Conservation (phyloP, 2,797 vertebrate genomes). For the Melanotaenia trifasciata region DNA sequence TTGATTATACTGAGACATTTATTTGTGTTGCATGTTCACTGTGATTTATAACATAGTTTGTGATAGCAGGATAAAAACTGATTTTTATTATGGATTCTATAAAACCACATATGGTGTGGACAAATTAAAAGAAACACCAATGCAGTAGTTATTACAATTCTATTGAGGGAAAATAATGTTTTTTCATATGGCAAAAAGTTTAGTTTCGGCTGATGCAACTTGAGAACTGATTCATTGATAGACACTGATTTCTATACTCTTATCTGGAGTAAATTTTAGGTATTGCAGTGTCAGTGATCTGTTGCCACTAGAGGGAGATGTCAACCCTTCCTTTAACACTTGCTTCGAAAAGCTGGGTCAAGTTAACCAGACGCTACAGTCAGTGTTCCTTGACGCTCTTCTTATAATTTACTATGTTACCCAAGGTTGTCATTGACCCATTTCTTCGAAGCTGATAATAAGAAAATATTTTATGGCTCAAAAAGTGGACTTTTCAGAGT, state of each 20-base stretch:
- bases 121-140: neutral
- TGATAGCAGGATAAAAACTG: neutral
- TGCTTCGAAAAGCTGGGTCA: neutral
- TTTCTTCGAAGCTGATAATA: slow-evolving; percentile 1
- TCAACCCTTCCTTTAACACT: neutral
- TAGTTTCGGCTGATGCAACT: neutral
- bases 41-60: neutral
- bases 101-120: neutral
- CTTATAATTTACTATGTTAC: slow-evolving; percentile 15
- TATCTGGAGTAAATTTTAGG: neutral
- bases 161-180: neutral
- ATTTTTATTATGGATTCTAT: neutral
- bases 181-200: neutral
- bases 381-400: neutral
- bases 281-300: neutral
- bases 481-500: neutral
- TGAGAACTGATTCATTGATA: neutral
- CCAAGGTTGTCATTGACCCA: neutral
- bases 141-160: neutral
- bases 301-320: slow-evolving; percentile 70
- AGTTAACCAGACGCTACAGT: neutral
- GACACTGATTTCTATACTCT: neutral
- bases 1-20: neutral
- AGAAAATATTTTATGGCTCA: neutral
- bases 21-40: neutral